phyloP scores from a whole-genome alignment of 2,888 invertebrate species.

The Hedychridium roseum region DNA sequence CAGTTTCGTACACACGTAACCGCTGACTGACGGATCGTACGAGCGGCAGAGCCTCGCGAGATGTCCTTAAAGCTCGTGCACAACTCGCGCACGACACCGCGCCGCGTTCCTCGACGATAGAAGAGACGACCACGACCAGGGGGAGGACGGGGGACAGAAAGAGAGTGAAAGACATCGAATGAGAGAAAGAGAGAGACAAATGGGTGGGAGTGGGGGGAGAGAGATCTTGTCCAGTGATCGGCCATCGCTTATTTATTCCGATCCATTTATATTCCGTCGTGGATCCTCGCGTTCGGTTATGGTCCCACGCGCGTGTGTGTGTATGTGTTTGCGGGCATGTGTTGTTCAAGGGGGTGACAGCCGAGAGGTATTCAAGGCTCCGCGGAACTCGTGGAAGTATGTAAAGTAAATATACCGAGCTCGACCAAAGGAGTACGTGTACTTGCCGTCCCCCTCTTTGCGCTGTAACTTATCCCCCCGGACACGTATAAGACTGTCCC shows the following conservation, averaged over 20 bases:
- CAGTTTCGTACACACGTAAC: conserved; percentile 11
- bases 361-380: no score
- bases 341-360: no score
- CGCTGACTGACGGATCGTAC: conserved; percentile 22
- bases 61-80: conserved; percentile 2
- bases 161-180: no score
- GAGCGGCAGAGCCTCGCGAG: conserved; percentile 2
- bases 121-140: no score
- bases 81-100: background rate
- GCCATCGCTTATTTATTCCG: conserved; percentile 17
- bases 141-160: no score
- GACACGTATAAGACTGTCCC: no score
- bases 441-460: no score
- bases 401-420: no score
- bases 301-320: conserved; percentile 4
- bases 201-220: background rate
- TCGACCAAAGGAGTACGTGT: no score
- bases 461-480: no score
- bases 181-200: no score
- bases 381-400: no score
- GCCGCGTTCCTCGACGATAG: background rate
- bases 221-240: conserved; percentile 8
- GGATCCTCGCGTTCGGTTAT: conserved; percentile 15
- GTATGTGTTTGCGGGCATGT: conserved; percentile 7
- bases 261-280: conserved; percentile 20